Evolutionary conservation across 2,888 invertebrate genomes (phyloP).

Genomic region (Macaria notata): DNA sequence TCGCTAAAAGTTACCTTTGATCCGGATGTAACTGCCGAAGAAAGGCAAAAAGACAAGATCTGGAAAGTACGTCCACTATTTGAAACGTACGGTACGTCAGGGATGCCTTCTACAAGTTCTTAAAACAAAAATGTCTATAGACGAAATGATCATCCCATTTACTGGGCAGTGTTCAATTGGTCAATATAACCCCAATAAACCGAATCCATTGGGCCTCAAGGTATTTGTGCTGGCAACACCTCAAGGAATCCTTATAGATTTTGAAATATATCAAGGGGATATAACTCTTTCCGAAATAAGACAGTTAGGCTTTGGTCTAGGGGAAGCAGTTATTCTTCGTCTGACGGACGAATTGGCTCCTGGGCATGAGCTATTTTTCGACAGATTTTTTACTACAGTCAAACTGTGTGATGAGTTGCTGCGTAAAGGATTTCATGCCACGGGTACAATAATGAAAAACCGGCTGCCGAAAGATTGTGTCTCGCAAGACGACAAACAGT

Average conservation of each 20-base stretch:
- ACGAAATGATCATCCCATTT: constrained; percentile 17
- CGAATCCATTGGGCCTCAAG: constrained; percentile 6
- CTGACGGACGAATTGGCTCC: no score
- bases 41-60: neutral
- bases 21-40: neutral
- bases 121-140: neutral
- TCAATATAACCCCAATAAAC: constrained; percentile 8
- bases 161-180: constrained; percentile 6
- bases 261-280: no score
- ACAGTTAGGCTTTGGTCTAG: no score
- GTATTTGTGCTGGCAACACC: constrained; percentile 11
- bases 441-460: no score
- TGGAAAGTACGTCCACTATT: neutral
- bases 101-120: neutral
- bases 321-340: no score
- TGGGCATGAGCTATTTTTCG: no score
- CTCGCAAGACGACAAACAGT: no score
- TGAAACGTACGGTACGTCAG: neutral
- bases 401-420: no score
- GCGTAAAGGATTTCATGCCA: no score
- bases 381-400: no score
- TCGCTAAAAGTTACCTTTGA: neutral
- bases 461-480: no score
- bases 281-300: no score
- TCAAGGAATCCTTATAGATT: neutral